Evolutionary conservation across 2,797 vertebrate species (phyloP), one percentile per base, ranked within the genome.

Genomic region (Momotus momota): DNA sequence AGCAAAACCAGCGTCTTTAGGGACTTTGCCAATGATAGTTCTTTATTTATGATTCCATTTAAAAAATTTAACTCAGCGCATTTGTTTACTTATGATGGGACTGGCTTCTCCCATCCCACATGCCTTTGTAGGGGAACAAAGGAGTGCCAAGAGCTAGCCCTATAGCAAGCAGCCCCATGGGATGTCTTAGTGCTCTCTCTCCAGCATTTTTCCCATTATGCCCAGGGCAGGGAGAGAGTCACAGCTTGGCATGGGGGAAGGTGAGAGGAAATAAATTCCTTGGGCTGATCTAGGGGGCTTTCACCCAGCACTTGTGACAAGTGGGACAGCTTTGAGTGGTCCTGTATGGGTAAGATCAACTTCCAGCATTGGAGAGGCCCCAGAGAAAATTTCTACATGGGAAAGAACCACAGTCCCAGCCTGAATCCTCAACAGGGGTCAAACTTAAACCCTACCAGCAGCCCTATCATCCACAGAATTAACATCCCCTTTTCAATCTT

Each of bases 31-130:
- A 81, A 25, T 14, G 66, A 94, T 75, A 79, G 62, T 52, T 92
- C 85, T 89, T 96, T 96, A 95, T 94, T 96, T 96, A 94, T 96
- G 85, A 43, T 71, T 94, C 85, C 83, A 90, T 95, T 96, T 60
- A 84, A 90, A 96, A 94, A 70, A 94, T 64, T 93, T 88, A 88
- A 86, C 90, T 92, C 70, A 33, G 74, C 0, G 0, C 73, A 71
- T 91, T 94, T 96, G 83, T 96, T 96, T 96, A 88, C 85, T 94
- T 88, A 81, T 11, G 87, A 86, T 84, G 62, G 77, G 70, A 40
- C 73, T 86, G 66, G 55, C 45, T 93, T 90, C 40, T 41, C 46
- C 55, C 43, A 40, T 17, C 91, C 73, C 52, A 45, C 46, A 60
- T 19, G 90, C 48, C 58, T 96, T 70, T 90, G 80, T 14, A 70